A percentile compares a stretch with the other conserved stretches of the same genome.
Evolutionary conservation across 92 coral and sea anemone genomes (phyloP).

Genomic region (Porites evermanni): DNA sequence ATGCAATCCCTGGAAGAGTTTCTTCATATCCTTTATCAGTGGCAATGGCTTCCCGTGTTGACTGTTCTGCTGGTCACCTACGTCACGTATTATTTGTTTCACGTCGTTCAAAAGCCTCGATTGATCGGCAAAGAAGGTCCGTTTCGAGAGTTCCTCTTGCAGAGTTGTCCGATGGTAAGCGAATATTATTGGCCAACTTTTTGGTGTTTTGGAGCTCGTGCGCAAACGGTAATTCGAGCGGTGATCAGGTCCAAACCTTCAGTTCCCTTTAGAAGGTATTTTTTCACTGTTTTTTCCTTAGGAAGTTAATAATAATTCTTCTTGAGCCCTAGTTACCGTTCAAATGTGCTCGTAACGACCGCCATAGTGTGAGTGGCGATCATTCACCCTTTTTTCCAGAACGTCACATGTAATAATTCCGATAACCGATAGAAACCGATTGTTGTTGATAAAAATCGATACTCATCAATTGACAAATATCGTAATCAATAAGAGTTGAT

Average conservation of each 20-base stretch:
- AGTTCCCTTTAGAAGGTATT: conserved; percentile 84
- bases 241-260: conserved; percentile 79
- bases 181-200: conserved; percentile 82
- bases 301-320: neutral
- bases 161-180: conserved; percentile 61
- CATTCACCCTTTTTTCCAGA: no score
- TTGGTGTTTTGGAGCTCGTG: conserved; percentile 87
- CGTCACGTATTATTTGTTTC: conserved; percentile 70
- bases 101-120: conserved; percentile 80
- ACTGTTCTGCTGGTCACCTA: conserved; percentile 60
- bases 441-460: no score
- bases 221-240: conserved; percentile 84
- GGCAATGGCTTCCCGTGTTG: conserved; percentile 87
- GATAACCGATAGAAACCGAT: no score
- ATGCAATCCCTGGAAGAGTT: conserved; percentile 50
- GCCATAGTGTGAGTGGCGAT: no score
- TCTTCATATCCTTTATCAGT: conserved; percentile 69
- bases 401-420: no score
- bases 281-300: neutral
- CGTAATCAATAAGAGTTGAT: no score
- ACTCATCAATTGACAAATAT: no score
- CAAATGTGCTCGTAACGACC: no score
- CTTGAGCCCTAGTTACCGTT: no score
- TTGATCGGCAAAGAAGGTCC: conserved; percentile 82
- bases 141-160: conserved; percentile 72